These are phyloP conservation scores for Tachina lurida DNA, from an alignment of 2,888 invertebrate species.

Conservation along the genomic window DNA sequence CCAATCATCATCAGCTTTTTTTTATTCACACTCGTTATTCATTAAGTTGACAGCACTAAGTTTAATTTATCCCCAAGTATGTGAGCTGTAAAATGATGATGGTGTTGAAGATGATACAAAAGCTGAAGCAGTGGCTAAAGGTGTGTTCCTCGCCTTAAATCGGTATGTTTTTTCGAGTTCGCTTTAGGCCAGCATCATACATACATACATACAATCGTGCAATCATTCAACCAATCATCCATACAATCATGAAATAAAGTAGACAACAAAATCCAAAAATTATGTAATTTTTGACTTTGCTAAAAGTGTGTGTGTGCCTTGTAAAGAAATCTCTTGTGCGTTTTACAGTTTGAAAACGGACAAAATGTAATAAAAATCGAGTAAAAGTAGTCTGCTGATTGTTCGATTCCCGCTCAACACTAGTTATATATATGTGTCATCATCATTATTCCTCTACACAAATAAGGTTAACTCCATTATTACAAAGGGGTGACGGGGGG, in stretches of 20 bases:
- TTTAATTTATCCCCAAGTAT: slow-evolving; percentile 1
- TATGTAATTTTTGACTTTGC: slow-evolving; percentile 64
- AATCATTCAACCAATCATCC: slow-evolving; percentile 35
- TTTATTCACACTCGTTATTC: background rate
- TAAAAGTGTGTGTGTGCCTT: slow-evolving; percentile 2
- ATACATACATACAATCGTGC: background rate
- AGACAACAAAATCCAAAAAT: slow-evolving; percentile 43
- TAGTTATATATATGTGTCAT: background rate
- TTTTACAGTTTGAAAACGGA: slow-evolving; percentile 29
- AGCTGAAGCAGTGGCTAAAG: slow-evolving; percentile 41
- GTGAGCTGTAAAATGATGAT: slow-evolving; percentile 5
- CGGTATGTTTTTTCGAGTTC: background rate
- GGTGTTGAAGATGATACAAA: slow-evolving; percentile 19
- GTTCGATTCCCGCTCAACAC: background rate
- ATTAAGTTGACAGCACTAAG: slow-evolving; percentile 1
- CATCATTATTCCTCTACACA: background rate
- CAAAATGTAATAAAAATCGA: background rate
- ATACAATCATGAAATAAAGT: slow-evolving; percentile 17
- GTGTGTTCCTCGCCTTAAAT: slow-evolving; percentile 46
- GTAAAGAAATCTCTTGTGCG: slow-evolving; percentile 37
- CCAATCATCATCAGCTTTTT: background rate
- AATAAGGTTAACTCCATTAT: slow-evolving; percentile 8
- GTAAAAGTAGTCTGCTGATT: background rate
- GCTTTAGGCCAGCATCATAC: slow-evolving; percentile 3
- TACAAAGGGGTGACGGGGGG: too few relatives aligned